Conservation (phyloP, 1,140 invertebrate genomes). For the Colletes gigas region DNA sequence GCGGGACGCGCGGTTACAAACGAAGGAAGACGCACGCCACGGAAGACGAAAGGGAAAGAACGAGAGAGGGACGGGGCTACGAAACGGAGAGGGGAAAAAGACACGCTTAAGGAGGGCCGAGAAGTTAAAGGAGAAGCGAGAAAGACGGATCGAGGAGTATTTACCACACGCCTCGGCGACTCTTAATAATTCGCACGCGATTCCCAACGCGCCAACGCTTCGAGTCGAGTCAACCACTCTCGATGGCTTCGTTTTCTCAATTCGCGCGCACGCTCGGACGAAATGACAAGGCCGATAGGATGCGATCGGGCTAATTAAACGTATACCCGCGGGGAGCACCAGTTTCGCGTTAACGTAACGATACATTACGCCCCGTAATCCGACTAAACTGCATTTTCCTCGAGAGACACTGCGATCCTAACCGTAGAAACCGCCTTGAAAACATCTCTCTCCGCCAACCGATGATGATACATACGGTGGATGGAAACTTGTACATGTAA, state of each 20-base stretch:
- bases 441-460: not conserved
- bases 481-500: too few species aligned
- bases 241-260: constrained; percentile 51
- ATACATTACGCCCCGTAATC: not conserved
- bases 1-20: constrained; percentile 16
- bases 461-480: not conserved
- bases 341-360: not conserved
- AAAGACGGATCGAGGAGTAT: constrained; percentile 58
- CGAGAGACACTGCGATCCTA: not conserved
- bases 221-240: constrained; percentile 17
- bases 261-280: constrained; percentile 27
- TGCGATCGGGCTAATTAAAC: not conserved
- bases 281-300: constrained; percentile 36
- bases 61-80: constrained; percentile 18
- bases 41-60: constrained; percentile 43
- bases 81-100: constrained; percentile 24
- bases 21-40: constrained; percentile 16
- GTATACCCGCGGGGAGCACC: not conserved
- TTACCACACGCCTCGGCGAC: constrained; percentile 59
- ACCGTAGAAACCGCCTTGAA: not conserved
- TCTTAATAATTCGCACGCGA: constrained; percentile 73
- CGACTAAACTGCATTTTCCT: not conserved
- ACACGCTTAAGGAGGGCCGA: constrained; percentile 6
- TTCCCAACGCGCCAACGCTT: constrained; percentile 50
- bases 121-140: constrained; percentile 27